Conservation (phyloP, 1,140 invertebrate genomes). For the Triops longicaudatus region DNA sequence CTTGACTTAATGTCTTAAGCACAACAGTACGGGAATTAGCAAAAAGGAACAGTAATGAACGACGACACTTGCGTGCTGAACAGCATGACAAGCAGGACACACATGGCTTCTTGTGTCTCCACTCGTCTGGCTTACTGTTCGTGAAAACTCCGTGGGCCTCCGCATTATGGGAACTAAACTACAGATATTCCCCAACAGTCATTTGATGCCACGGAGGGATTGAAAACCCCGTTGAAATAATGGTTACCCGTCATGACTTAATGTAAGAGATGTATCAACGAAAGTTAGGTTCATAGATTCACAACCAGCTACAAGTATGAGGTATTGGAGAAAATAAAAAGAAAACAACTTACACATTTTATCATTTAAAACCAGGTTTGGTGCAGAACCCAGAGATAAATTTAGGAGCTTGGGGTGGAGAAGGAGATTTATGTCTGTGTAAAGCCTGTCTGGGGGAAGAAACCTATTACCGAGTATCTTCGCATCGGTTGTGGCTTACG, state of each 20-base stretch:
- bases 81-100: constrained; percentile 6
- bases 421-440: no score
- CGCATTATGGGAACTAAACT: background rate
- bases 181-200: background rate
- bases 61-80: background rate
- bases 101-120: constrained; percentile 10
- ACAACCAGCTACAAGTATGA: no score
- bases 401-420: no score
- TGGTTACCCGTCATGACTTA: no score
- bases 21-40: background rate
- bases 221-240: background rate
- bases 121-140: background rate
- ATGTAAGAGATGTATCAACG: no score
- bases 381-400: no score
- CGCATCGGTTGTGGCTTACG: background rate
- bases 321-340: no score
- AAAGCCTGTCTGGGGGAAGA: no score
- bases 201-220: background rate
- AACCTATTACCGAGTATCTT: no score
- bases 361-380: no score
- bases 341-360: no score
- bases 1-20: background rate
- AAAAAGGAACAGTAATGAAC: background rate
- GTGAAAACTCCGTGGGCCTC: background rate
- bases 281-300: no score